Evolutionary conservation across 2,888 invertebrate species (phyloP).

Genomic region (Xestia rhomboidea): DNA sequence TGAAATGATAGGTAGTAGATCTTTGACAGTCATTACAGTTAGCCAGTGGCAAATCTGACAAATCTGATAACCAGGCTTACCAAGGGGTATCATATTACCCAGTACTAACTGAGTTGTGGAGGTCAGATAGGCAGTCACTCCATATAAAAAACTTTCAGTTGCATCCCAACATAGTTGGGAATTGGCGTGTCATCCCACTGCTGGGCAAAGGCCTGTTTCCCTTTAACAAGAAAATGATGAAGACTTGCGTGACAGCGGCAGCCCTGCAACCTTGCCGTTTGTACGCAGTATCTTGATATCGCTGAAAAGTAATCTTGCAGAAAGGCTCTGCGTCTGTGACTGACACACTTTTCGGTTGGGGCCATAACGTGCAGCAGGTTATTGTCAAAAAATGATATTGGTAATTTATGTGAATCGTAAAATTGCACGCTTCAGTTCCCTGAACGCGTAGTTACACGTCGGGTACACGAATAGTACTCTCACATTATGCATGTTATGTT

Average conservation of each 20-base stretch:
- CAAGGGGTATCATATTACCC: no score
- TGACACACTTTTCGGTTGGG: conserved; percentile 71
- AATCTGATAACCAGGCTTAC: no score
- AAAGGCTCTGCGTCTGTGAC: conserved; percentile 69
- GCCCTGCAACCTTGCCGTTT: conserved; percentile 49
- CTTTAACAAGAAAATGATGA: not conserved
- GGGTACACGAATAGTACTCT: not conserved
- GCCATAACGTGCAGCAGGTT: conserved; percentile 46
- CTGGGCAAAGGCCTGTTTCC: no score
- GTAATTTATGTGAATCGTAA: conserved; percentile 34
- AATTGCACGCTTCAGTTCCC: not conserved
- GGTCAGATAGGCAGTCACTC: no score
- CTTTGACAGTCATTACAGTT: no score
- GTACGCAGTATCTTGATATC: conserved; percentile 66
- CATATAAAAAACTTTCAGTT: no score
- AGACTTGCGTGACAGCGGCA: conserved; percentile 12
- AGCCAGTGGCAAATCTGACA: no score
- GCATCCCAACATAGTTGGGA: no score
- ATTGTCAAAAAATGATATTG: conserved; percentile 35
- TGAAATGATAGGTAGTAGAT: no score
- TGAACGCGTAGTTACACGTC: not conserved
- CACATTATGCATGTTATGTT: not conserved
- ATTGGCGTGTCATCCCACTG: no score
- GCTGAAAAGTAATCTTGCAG: conserved; percentile 75
- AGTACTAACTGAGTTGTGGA: no score